Conservation (phyloP, 2,888 invertebrate genomes). For the Lepetodrilus schrolli region DNA sequence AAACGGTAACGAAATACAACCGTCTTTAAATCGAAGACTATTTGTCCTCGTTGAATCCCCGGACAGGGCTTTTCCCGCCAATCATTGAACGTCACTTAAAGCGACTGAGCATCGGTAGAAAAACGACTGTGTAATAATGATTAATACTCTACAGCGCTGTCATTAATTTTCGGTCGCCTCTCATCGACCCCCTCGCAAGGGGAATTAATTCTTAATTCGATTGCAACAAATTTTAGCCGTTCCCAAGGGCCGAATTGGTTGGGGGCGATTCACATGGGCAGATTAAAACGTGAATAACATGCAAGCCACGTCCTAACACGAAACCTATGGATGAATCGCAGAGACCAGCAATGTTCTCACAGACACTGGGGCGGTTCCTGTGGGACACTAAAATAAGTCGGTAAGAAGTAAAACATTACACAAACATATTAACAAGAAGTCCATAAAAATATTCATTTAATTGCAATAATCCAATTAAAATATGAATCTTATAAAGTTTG, state of each 20-base stretch:
- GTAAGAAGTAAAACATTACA: no score
- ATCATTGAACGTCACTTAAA: background rate
- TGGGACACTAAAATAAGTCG: no score
- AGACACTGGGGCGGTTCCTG: background rate
- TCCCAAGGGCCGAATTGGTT: conserved; percentile 28
- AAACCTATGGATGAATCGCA: background rate
- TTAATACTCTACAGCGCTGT: conserved; percentile 45
- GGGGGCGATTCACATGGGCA: conserved; percentile 6
- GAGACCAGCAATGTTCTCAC: background rate
- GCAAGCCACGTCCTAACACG: conserved; percentile 21
- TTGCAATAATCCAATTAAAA: no score
- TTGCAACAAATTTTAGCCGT: conserved; percentile 44
- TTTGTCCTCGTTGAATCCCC: no score
- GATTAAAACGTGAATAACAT: conserved; percentile 4
- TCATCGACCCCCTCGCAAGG: conserved; percentile 45
- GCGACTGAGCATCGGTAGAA: conserved; percentile 16
- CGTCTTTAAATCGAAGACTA: no score
- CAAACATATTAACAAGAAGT: no score
- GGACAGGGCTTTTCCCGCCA: no score
- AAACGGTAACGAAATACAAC: no score
- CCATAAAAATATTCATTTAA: no score
- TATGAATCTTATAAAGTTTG: no score
- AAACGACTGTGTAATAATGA: conserved; percentile 49
- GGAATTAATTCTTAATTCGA: conserved; percentile 54
- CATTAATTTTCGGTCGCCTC: conserved; percentile 48